A percentile compares a stretch with the other conserved stretches of the same genome.
phyloP scores from a whole-genome alignment of 2,797 vertebrate genomes.

The Masticophis lateralis region DNA sequence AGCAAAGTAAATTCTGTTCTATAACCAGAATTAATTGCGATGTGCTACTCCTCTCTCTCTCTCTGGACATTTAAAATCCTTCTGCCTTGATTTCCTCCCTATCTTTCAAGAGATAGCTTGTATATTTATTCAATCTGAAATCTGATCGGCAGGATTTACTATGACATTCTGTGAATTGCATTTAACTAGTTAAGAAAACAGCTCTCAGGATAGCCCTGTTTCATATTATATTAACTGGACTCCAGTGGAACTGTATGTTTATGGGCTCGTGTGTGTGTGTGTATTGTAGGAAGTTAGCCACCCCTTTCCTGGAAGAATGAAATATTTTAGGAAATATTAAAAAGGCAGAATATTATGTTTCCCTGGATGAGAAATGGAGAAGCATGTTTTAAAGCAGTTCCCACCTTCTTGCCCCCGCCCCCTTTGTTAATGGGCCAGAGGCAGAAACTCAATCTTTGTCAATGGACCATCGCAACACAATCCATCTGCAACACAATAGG shows the following conservation, averaged over 20 bases:
- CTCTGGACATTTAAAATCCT: slow-evolving; percentile 9
- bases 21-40: background rate
- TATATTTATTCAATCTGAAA: slow-evolving; percentile 56
- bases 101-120: slow-evolving; percentile 60
- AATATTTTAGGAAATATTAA: too few relatives aligned
- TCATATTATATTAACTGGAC: background rate
- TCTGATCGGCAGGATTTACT: slow-evolving; percentile 66
- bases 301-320: too few relatives aligned
- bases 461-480: too few relatives aligned
- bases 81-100: background rate
- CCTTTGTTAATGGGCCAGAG: too few relatives aligned
- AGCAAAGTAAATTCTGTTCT: background rate
- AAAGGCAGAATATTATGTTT: too few relatives aligned
- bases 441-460: too few relatives aligned
- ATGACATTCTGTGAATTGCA: slow-evolving; percentile 65
- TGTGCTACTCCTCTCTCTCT: slow-evolving; percentile 21
- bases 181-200: slow-evolving; percentile 62
- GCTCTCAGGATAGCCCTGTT: background rate
- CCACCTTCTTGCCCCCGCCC: too few relatives aligned
- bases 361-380: too few relatives aligned
- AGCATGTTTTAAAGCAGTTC: too few relatives aligned
- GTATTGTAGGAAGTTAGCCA: too few relatives aligned
- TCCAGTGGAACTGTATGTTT: too few relatives aligned
- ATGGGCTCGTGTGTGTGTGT: background rate
- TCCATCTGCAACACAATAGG: too few relatives aligned